These are phyloP conservation scores for Galerucella calmariensis DNA, from an alignment of 2,888 invertebrate species.

Conservation along the genomic window DNA sequence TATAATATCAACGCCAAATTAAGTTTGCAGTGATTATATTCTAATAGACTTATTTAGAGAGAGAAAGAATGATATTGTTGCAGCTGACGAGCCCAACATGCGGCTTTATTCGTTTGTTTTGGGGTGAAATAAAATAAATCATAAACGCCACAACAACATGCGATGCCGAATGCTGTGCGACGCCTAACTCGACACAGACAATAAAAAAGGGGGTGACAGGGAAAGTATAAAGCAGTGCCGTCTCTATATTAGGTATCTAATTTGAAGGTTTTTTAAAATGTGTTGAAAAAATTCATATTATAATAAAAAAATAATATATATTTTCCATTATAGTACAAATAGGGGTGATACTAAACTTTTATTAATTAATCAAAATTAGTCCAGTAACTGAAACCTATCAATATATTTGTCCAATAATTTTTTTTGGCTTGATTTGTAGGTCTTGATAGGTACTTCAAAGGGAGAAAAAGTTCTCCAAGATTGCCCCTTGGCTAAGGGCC, in stretches of 20 bases:
- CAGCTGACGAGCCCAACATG: constrained; percentile 21
- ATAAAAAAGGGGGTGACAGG: neutral
- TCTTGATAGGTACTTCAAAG: too few relatives aligned
- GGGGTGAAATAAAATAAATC: constrained; percentile 35
- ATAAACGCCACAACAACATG: constrained; percentile 31
- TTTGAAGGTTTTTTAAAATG: too few relatives aligned
- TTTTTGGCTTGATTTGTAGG: too few relatives aligned
- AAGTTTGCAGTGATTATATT: neutral
- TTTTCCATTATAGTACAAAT: too few relatives aligned
- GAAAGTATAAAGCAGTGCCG: constrained; percentile 10
- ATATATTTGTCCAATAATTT: too few relatives aligned
- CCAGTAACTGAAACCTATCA: too few relatives aligned
- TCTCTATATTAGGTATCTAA: neutral
- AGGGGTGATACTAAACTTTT: too few relatives aligned
- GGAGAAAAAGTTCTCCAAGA: too few relatives aligned
- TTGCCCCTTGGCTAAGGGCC: too few relatives aligned
- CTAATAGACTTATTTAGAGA: constrained; percentile 5
- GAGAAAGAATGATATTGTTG: neutral
- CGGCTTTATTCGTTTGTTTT: constrained; percentile 31
- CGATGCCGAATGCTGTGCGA: constrained; percentile 18
- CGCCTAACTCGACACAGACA: constrained; percentile 7
- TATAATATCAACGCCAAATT: neutral
- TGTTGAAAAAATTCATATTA: too few relatives aligned
- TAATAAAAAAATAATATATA: too few relatives aligned
- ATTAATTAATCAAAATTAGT: too few relatives aligned